phyloP scores from a whole-genome alignment of 2,797 vertebrate genomes.

The Dromococcyx pavoninus region DNA sequence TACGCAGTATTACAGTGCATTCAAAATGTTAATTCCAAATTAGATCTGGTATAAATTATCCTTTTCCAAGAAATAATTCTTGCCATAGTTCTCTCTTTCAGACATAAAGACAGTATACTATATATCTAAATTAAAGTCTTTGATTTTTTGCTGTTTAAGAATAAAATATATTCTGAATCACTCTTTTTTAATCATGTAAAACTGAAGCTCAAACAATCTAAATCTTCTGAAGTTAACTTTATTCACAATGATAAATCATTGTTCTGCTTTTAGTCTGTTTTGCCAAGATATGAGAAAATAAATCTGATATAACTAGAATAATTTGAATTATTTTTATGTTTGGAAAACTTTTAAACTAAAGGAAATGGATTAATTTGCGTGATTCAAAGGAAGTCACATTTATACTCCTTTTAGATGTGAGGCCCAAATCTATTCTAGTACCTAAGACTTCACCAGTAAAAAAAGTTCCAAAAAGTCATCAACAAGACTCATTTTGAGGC shows the following conservation, averaged over 20 bases:
- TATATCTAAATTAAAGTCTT: neutral
- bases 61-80: neutral
- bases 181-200: neutral
- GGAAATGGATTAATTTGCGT: neutral
- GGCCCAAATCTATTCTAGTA: neutral
- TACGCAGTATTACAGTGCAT: neutral
- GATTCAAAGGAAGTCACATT: neutral
- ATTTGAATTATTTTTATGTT: neutral
- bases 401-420: neutral
- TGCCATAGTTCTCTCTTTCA: neutral
- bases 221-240: slow-evolving; percentile 11
- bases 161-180: neutral
- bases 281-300: slow-evolving; percentile 2
- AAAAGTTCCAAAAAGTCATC: neutral
- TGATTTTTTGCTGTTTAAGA: slow-evolving; percentile 7
- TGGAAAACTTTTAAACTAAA: neutral
- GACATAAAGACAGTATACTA: neutral
- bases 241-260: neutral
- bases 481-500: neutral
- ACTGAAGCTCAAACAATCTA: slow-evolving; percentile 1
- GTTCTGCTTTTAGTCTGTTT: neutral
- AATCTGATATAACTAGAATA: neutral
- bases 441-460: neutral
- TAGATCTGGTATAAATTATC: neutral
- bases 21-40: neutral